Conservation (phyloP, 2,797 vertebrate species). For the Urophycis tenuis region DNA sequence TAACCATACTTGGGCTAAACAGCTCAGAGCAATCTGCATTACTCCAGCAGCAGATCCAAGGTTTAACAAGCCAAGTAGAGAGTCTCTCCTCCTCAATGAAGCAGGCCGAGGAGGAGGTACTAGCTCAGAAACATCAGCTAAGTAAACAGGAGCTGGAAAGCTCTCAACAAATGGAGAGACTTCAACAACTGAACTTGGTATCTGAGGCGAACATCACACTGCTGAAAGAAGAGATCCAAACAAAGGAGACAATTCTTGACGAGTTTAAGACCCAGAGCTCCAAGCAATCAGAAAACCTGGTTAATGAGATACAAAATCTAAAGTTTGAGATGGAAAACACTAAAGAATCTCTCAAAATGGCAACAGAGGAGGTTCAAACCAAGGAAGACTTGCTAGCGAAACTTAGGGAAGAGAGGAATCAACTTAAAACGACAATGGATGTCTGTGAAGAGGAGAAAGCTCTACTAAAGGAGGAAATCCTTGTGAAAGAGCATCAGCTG, state of each 20-base stretch:
- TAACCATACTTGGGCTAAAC: background rate
- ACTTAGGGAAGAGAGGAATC: constrained; percentile 8
- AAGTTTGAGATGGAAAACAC: constrained; percentile 36
- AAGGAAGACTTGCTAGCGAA: constrained; percentile 27
- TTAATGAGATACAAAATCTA: constrained; percentile 37
- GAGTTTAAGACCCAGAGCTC: constrained; percentile 20
- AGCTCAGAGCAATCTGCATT: constrained; percentile 7
- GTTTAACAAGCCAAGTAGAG: background rate
- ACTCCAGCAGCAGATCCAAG: background rate
- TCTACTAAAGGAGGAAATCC: constrained; percentile 37
- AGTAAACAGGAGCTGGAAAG: constrained; percentile 1
- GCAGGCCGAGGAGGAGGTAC: constrained; percentile 22
- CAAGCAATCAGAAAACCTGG: constrained; percentile 24
- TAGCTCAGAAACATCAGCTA: constrained; percentile 8
- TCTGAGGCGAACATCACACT: constrained; percentile 49
- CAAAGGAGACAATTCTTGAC: background rate
- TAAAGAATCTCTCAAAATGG: constrained; percentile 31
- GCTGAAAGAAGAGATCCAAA: constrained; percentile 43
- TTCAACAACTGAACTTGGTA: background rate
- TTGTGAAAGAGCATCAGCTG: constrained; percentile 40
- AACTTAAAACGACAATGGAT: constrained; percentile 39
- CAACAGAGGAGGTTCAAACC: constrained; percentile 37
- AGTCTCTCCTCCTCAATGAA: background rate
- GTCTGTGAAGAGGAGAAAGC: constrained; percentile 52
- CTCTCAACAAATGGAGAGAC: background rate